Conservation (phyloP, 2,113 vertebrate genomes). For the Malurus alboscapulatus region DNA sequence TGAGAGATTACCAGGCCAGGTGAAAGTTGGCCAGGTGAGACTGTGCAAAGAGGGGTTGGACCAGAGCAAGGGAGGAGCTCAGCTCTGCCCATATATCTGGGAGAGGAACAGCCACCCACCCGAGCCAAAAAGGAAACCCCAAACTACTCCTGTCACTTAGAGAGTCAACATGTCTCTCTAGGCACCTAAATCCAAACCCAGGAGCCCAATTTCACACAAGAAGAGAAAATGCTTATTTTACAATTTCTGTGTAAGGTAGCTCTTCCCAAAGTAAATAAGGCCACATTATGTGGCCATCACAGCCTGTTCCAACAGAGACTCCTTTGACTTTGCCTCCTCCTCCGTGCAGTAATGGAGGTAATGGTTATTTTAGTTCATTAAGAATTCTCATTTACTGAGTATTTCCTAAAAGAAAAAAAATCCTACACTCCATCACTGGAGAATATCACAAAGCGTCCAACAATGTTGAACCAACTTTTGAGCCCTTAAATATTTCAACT, state of each 20-base stretch:
- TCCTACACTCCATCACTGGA: background rate
- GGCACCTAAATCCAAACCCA: background rate
- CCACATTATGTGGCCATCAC: accelerated
- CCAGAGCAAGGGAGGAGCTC: background rate
- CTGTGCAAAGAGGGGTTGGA: background rate
- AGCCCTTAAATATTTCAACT: background rate
- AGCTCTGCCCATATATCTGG: background rate
- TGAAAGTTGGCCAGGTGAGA: background rate
- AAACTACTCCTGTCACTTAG: background rate
- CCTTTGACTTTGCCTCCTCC: background rate
- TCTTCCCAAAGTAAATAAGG: background rate
- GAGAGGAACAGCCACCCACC: background rate
- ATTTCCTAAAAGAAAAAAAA: background rate
- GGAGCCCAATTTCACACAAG: background rate
- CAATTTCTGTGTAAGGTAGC: background rate
- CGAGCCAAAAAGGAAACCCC: background rate
- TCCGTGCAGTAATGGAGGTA: background rate
- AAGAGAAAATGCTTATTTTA: background rate
- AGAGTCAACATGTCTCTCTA: background rate
- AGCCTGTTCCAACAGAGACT: too few relatives aligned
- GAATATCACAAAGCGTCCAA: background rate
- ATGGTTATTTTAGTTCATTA: background rate
- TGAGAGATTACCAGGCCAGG: background rate
- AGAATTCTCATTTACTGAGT: background rate
- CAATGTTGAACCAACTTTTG: background rate